phyloP scores from a whole-genome alignment of 2,113 vertebrate genomes.

The Microcebus tavaratra region DNA sequence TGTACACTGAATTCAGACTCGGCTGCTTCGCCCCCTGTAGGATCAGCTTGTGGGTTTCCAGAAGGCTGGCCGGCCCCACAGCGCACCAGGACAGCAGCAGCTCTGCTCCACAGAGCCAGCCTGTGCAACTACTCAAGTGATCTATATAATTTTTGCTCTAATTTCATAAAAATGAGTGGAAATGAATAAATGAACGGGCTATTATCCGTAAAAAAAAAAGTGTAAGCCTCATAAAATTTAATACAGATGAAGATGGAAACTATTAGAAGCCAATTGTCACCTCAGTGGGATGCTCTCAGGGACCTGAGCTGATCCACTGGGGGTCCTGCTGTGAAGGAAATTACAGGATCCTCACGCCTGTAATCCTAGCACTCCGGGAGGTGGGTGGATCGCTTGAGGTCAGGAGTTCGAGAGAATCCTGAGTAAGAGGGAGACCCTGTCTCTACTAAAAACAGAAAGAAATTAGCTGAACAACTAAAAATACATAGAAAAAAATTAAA shows the following conservation, averaged over 20 bases:
- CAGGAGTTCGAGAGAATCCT: too few species aligned
- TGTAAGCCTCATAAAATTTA: not conserved
- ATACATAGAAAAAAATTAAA: too few species aligned
- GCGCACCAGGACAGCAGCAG: too few species aligned
- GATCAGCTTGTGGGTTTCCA: too few species aligned
- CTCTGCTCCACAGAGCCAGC: not conserved
- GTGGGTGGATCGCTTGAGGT: too few species aligned
- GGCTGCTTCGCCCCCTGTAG: too few species aligned
- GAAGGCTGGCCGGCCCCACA: too few species aligned
- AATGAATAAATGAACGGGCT: not conserved
- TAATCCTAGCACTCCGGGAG: too few species aligned
- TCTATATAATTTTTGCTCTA: not conserved
- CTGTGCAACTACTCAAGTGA: not conserved
- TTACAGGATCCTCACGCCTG: not conserved
- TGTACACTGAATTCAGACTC: too few species aligned
- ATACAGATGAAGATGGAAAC: not conserved
- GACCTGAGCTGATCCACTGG: not conserved
- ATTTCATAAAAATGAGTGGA: not conserved
- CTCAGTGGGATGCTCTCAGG: not conserved
- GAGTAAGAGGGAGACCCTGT: too few species aligned
- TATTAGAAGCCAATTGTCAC: not conserved
- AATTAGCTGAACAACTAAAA: too few species aligned
- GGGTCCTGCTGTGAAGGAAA: not conserved
- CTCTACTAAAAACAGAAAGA: too few species aligned
- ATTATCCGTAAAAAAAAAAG: not conserved